Conservation (phyloP, 2,797 vertebrate species). For the Sebastes vulpes region DNA sequence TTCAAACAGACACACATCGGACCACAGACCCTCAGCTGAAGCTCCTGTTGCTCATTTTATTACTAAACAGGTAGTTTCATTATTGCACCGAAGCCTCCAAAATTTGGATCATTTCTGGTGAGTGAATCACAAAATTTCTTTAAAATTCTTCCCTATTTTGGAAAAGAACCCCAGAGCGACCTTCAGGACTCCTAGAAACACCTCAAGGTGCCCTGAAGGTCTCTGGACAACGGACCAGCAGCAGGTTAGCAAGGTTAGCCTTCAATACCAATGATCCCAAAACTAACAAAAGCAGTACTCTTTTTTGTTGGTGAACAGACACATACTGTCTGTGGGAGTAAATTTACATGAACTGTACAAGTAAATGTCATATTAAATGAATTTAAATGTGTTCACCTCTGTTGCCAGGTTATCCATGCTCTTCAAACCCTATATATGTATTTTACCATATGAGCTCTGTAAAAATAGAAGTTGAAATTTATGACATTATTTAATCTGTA, state of each 20-base stretch:
- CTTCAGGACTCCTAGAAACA: neutral
- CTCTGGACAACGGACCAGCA: neutral
- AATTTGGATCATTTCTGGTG: neutral
- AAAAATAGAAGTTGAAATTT: neutral
- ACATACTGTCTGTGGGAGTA: neutral
- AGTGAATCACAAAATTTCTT: neutral
- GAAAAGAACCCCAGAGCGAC: neutral
- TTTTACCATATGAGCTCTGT: neutral
- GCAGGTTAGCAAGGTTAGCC: neutral
- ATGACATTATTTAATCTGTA: neutral
- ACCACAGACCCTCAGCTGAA: neutral
- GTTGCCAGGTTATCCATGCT: too few species aligned
- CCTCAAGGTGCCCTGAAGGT: neutral
- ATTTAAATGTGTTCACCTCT: too few species aligned
- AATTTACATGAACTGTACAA: neutral
- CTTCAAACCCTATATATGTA: neutral
- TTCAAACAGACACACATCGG: neutral
- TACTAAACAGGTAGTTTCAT: neutral
- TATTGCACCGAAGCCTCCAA: neutral
- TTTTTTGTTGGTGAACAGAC: neutral
- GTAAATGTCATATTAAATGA: neutral
- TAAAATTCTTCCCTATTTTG: neutral
- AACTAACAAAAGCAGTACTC: neutral
- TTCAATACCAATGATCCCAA: neutral
- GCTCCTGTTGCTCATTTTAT: neutral